These are phyloP conservation scores for Calidris pygmaea DNA, from an alignment of 2,113 vertebrate species.

Conservation along the genomic window DNA sequence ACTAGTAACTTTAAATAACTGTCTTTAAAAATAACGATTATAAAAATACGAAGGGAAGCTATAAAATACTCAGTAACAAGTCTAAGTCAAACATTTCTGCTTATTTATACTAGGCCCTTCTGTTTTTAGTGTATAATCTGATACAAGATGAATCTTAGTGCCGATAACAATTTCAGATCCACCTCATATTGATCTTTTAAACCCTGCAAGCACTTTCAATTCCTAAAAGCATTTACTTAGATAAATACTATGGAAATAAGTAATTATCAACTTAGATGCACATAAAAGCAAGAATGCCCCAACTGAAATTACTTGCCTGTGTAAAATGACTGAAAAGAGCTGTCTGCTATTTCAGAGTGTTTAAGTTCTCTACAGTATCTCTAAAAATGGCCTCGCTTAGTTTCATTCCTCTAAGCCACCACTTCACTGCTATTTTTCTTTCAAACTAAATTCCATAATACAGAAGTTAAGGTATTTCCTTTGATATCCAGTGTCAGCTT, in stretches of 20 bases:
- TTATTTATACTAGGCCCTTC: neutral
- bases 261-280: neutral
- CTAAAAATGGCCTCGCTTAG: neutral
- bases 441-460: neutral
- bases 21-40: neutral
- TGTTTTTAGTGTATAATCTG: neutral
- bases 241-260: neutral
- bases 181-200: neutral
- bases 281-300: neutral
- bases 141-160: neutral
- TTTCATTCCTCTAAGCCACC: neutral
- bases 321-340: neutral
- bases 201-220: neutral
- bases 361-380: neutral
- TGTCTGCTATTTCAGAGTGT: neutral
- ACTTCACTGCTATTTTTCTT: neutral
- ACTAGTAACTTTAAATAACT: neutral
- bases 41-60: neutral
- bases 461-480: neutral
- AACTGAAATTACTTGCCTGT: neutral
- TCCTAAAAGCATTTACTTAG: neutral
- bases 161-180: neutral
- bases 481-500: neutral
- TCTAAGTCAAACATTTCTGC: neutral
- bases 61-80: neutral